Evolutionary conservation across 2,113 vertebrate species (phyloP).

Genomic region (Nannospalax galili): DNA sequence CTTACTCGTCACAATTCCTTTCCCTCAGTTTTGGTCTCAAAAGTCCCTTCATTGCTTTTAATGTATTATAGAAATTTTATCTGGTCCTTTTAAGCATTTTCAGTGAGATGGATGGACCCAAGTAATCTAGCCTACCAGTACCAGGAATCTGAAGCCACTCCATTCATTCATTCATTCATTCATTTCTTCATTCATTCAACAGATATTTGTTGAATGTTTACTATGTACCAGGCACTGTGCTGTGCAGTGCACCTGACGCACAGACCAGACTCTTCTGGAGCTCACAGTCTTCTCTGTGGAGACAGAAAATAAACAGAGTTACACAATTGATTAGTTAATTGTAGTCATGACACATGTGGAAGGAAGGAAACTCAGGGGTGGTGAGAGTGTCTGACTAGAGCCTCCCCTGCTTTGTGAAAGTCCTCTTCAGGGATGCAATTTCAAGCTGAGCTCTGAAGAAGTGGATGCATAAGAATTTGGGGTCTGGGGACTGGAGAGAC

Average conservation of each 20-base stretch:
- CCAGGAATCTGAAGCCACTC: not conserved
- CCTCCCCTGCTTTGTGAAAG: not conserved
- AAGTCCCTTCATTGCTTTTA: not conserved
- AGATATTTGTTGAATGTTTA: not conserved
- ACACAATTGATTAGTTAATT: slow-evolving; percentile 63
- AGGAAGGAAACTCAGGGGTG: slow-evolving; percentile 17
- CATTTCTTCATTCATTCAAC: not conserved
- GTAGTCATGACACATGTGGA: not conserved
- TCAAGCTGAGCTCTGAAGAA: not conserved
- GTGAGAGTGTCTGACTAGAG: not conserved
- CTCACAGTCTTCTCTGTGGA: not conserved
- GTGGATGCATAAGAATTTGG: not conserved
- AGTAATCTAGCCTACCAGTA: not conserved
- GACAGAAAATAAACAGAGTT: slow-evolving; percentile 71
- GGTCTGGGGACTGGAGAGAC: too few species aligned
- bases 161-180: not conserved
- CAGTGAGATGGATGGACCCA: not conserved
- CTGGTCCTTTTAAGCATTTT: not conserved
- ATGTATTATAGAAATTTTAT: not conserved
- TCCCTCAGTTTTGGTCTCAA: not conserved
- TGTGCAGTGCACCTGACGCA: not conserved
- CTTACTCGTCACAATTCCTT: slow-evolving; percentile 12
- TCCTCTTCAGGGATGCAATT: not conserved
- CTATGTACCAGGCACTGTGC: not conserved
- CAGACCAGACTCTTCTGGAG: not conserved